Conservation (phyloP, 2,888 invertebrate species). For the Cerastis rubricosa region DNA sequence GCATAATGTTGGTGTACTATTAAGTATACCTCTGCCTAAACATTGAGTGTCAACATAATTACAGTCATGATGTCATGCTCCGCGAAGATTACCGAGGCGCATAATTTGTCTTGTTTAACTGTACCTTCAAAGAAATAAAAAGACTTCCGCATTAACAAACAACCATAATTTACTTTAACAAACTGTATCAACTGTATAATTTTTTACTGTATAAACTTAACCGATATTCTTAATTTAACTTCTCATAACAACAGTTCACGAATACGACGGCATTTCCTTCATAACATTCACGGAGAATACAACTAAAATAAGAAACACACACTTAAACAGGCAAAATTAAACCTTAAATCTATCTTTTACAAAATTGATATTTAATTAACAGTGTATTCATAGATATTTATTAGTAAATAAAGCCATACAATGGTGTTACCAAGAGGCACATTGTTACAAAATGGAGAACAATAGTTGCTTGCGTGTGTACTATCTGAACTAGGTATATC, state of each 20-base stretch:
- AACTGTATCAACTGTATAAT: constrained; percentile 18
- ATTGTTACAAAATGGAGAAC: constrained; percentile 60
- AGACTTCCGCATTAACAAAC: neutral
- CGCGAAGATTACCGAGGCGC: neutral
- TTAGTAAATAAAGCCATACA: constrained; percentile 55
- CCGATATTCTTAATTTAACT: neutral
- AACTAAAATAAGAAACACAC: constrained; percentile 31
- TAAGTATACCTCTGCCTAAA: no score
- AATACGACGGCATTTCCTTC: constrained; percentile 46
- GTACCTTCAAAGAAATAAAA: neutral
- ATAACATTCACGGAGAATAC: constrained; percentile 20
- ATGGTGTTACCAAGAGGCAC: constrained; percentile 42
- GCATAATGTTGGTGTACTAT: no score
- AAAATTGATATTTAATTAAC: constrained; percentile 1
- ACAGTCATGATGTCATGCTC: no score
- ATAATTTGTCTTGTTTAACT: neutral
- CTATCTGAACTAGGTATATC: constrained; percentile 41
- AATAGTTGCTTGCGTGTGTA: constrained; percentile 57
- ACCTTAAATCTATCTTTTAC: neutral
- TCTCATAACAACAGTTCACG: constrained; percentile 8
- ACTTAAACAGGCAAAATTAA: neutral
- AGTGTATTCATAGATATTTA: constrained; percentile 42
- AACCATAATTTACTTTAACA: neutral
- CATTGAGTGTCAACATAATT: no score
- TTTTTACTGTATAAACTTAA: neutral